A percentile compares a stretch with the other conserved stretches of the same genome.
phyloP scores from a whole-genome alignment of 2,113 vertebrate species.

The Galemys pyrenaicus region DNA sequence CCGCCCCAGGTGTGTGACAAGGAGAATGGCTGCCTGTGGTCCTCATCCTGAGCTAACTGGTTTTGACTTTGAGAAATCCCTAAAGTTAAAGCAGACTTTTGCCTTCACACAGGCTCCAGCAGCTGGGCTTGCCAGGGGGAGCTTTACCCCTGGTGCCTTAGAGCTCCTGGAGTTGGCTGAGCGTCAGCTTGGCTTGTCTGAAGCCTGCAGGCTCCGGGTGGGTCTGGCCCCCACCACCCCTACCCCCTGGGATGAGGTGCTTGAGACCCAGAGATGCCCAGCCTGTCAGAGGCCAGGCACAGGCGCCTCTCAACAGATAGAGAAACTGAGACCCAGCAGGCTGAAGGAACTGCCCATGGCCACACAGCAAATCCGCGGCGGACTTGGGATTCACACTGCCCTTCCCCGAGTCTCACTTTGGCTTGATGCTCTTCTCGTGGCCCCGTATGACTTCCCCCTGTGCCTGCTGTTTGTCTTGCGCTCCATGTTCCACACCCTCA shows the following conservation, averaged over 20 bases:
- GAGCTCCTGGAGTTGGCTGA: neutral
- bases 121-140: constrained; percentile 29
- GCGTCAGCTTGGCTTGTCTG: neutral
- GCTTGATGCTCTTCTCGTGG: neutral
- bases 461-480: neutral
- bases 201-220: neutral
- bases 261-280: neutral
- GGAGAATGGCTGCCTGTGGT: neutral
- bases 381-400: neutral
- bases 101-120: neutral
- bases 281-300: neutral
- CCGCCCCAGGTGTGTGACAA: neutral
- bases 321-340: neutral
- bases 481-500: neutral
- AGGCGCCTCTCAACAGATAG: neutral
- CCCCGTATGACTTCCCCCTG: neutral
- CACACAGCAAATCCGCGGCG: neutral
- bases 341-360: neutral
- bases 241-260: neutral
- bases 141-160: neutral
- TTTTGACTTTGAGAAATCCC: neutral
- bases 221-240: neutral
- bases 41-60: neutral
- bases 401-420: neutral
- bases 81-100: constrained; percentile 15